Conservation (phyloP, 2,888 invertebrate species). For the Catocala sponsa region DNA sequence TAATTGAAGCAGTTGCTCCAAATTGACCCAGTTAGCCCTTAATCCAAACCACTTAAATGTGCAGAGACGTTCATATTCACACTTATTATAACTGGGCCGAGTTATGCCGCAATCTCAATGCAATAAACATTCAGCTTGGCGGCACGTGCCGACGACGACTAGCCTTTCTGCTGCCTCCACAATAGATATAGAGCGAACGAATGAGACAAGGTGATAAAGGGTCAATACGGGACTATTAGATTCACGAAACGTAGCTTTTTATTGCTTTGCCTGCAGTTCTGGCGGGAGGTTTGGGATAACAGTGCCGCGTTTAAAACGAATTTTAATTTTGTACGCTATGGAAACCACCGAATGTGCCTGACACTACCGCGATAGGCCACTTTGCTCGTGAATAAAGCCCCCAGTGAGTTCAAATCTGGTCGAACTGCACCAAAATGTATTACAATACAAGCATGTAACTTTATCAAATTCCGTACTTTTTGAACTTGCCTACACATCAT, state of each 20-base stretch:
- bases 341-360: too few species aligned
- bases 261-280: too few species aligned
- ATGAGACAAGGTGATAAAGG: conserved; percentile 36
- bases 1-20: background rate
- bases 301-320: too few species aligned
- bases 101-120: conserved; percentile 79
- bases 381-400: too few species aligned
- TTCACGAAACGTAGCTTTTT: background rate
- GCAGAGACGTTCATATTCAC: conserved; percentile 58
- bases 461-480: too few species aligned
- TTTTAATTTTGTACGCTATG: too few species aligned
- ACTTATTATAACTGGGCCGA: conserved; percentile 70
- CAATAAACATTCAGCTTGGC: conserved; percentile 76
- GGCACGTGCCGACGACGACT: conserved; percentile 74
- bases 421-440: too few species aligned
- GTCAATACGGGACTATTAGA: conserved; percentile 4
- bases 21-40: conserved; percentile 4
- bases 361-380: too few species aligned
- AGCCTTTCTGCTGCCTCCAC: conserved; percentile 50
- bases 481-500: too few species aligned
- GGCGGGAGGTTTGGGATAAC: too few species aligned
- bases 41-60: conserved; percentile 50
- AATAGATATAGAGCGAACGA: conserved; percentile 63
- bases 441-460: too few species aligned
- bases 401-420: too few species aligned